Evolutionary conservation across 2,113 vertebrate genomes (phyloP).

Genomic region (Bostrychus sinensis): DNA sequence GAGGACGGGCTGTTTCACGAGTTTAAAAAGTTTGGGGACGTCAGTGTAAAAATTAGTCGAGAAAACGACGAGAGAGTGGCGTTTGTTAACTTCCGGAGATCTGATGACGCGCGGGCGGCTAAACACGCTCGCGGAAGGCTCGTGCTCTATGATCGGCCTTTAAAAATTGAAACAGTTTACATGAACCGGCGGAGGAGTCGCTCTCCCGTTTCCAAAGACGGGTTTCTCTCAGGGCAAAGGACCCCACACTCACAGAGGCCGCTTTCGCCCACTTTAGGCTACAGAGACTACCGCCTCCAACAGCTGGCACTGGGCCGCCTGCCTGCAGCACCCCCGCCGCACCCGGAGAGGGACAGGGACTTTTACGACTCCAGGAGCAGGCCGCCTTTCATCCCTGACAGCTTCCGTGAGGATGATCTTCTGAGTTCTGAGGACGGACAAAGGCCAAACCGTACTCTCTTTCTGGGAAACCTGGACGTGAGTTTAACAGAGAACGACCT

Average conservation of each 20-base stretch:
- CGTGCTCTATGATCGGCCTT: constrained; percentile 91
- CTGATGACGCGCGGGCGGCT: constrained; percentile 93
- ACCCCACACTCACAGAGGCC: constrained; percentile 83
- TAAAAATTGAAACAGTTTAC: constrained; percentile 93
- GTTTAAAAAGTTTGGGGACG: constrained; percentile 95
- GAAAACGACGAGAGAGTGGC: constrained; percentile 91
- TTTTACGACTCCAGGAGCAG: constrained; percentile 88
- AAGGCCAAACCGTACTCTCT: constrained; percentile 94
- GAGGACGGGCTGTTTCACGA: constrained; percentile 97
- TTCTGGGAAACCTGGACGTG: constrained; percentile 94
- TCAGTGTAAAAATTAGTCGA: constrained; percentile 94
- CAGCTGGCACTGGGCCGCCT: constrained; percentile 91
- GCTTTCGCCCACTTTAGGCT: constrained; percentile 87
- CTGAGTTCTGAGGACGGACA: constrained; percentile 92
- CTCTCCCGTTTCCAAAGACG: constrained; percentile 88
- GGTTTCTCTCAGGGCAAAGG: constrained; percentile 75
- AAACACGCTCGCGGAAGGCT: constrained; percentile 92
- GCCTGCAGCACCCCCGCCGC: constrained; percentile 84
- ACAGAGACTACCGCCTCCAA: constrained; percentile 91
- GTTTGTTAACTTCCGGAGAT: constrained; percentile 92
- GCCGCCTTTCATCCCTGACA: constrained; percentile 84
- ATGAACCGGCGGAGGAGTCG: constrained; percentile 84
- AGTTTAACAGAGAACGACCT: constrained; percentile 91
- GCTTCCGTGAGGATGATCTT: constrained; percentile 88
- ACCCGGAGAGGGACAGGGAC: constrained; percentile 87